phyloP scores from a whole-genome alignment of 2,888 invertebrate species.

The Lasioglossum calceatum region DNA sequence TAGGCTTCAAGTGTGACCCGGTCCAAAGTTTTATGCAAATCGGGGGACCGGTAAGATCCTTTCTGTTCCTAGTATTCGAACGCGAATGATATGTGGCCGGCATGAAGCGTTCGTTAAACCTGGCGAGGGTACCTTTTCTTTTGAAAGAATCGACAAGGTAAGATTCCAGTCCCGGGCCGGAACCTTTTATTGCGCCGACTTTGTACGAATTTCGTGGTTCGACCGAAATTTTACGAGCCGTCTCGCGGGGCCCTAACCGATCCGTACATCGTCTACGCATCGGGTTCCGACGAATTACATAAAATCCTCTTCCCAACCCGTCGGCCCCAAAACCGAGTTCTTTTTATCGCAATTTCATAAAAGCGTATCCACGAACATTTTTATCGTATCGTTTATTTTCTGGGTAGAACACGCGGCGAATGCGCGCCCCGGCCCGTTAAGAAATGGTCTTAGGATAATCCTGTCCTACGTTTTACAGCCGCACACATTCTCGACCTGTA shows the following conservation, averaged over 20 bases:
- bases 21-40: slow-evolving; percentile 51
- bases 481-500: slow-evolving; percentile 47
- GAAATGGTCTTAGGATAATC: slow-evolving; percentile 63
- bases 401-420: slow-evolving; percentile 31
- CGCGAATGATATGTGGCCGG: slow-evolving; percentile 33
- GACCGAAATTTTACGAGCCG: slow-evolving; percentile 52
- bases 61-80: slow-evolving; percentile 49
- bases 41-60: slow-evolving; percentile 42
- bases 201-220: slow-evolving; percentile 53
- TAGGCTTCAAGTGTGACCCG: not conserved
- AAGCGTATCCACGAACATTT: slow-evolving; percentile 51
- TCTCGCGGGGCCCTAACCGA: not conserved
- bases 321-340: slow-evolving; percentile 7
- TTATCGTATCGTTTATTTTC: slow-evolving; percentile 55
- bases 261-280: slow-evolving; percentile 1
- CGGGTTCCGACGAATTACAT: slow-evolving; percentile 48
- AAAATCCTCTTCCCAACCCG: slow-evolving; percentile 22
- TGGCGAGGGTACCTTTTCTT: not conserved
- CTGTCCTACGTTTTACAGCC: slow-evolving; percentile 60
- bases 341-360: slow-evolving; percentile 61
- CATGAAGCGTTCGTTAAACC: slow-evolving; percentile 44
- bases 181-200: slow-evolving; percentile 58
- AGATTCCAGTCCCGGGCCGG: slow-evolving; percentile 29
- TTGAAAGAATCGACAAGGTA: slow-evolving; percentile 14
- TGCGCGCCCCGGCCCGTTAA: slow-evolving; percentile 46